phyloP scores from a whole-genome alignment of 2,888 invertebrate species.

The Eumerus sabulonum region DNA sequence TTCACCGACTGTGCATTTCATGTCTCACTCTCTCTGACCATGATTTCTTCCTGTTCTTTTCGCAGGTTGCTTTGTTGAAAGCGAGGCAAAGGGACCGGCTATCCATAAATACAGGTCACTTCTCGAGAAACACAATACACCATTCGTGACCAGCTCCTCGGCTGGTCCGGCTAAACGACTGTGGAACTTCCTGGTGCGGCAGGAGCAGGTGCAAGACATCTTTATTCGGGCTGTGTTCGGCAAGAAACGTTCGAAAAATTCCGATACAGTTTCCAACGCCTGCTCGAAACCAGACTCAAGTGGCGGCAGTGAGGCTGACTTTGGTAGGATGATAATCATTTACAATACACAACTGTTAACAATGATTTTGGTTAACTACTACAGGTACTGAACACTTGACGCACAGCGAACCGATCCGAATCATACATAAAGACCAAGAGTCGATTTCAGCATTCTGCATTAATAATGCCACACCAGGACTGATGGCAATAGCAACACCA shows the following conservation, averaged over 20 bases:
- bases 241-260: slow-evolving; percentile 81
- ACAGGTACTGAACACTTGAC: slow-evolving; percentile 67
- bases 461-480: slow-evolving; percentile 91
- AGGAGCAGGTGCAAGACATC: slow-evolving; percentile 94
- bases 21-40: background rate
- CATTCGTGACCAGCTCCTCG: slow-evolving; percentile 88
- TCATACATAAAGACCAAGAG: slow-evolving; percentile 99
- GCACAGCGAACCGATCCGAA: slow-evolving; percentile 89
- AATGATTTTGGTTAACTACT: background rate
- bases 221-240: slow-evolving; percentile 98
- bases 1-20: background rate
- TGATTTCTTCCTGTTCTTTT: too few relatives aligned
- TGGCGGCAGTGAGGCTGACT: slow-evolving; percentile 48
- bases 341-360: too few relatives aligned
- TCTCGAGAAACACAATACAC: slow-evolving; percentile 95
- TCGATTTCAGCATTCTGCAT: slow-evolving; percentile 98
- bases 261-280: slow-evolving; percentile 52
- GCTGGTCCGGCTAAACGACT: slow-evolving; percentile 89
- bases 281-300: slow-evolving; percentile 60
- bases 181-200: slow-evolving; percentile 95
- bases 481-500: slow-evolving; percentile 95
- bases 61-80: slow-evolving; percentile 90
- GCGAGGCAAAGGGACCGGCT: slow-evolving; percentile 86
- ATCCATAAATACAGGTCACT: slow-evolving; percentile 95
- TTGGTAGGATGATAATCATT: slow-evolving; percentile 27